Percentiles rank a stretch among this genome's conserved stretches.
Evolutionary conservation across 1,140 invertebrate species (phyloP).

Genomic region (Papilio aristodemus): DNA sequence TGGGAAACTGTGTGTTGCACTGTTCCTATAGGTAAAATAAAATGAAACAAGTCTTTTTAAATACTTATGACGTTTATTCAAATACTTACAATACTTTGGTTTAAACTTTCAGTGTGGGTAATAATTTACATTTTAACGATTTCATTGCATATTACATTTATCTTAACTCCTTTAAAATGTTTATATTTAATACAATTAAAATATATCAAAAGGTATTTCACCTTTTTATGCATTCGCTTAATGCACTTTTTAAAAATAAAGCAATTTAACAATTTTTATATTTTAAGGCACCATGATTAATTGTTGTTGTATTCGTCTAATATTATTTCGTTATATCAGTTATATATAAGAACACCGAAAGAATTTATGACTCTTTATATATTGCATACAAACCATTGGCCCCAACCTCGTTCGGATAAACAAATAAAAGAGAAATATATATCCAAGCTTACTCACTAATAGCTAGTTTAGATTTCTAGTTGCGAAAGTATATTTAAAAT

Average conservation of each 20-base stretch:
- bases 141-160: slow-evolving; percentile 23
- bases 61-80: slow-evolving; percentile 49
- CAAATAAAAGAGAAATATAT: too few relatives aligned
- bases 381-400: too few relatives aligned
- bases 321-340: neutral
- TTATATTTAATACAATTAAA: slow-evolving; percentile 7
- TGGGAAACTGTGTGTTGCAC: too few relatives aligned
- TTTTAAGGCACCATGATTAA: slow-evolving; percentile 2
- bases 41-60: slow-evolving; percentile 29
- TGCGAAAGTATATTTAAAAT: neutral
- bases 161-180: slow-evolving; percentile 11
- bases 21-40: slow-evolving; percentile 10
- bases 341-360: neutral
- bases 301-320: neutral
- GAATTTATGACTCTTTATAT: neutral
- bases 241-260: slow-evolving; percentile 5
- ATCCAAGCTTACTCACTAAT: too few relatives aligned
- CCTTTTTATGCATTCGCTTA: neutral
- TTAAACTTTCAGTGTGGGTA: slow-evolving; percentile 58
- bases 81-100: slow-evolving; percentile 71
- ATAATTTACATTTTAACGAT: slow-evolving; percentile 55
- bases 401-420: too few relatives aligned
- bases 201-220: neutral
- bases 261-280: slow-evolving; percentile 4
- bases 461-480: too few relatives aligned